Conservation (phyloP, 2,797 vertebrate species). For the Oreortyx pictus region DNA sequence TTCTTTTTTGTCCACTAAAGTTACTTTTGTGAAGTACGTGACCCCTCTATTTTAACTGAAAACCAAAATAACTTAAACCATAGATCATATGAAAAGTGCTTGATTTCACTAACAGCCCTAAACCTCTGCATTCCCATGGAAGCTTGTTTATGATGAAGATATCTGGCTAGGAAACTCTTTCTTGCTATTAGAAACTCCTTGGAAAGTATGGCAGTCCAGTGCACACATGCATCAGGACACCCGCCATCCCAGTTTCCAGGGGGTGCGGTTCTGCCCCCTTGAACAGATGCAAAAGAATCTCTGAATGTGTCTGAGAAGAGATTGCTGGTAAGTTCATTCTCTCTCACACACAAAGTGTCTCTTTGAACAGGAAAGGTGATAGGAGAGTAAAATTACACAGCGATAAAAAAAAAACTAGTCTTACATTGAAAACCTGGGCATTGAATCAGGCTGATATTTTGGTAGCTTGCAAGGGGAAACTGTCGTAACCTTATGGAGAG, state of each 20-base stretch:
- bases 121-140: not conserved
- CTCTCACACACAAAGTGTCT: not conserved
- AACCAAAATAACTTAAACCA: not conserved
- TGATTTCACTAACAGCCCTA: not conserved
- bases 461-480: not conserved
- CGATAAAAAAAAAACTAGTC: not conserved
- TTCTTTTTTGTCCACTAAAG: not conserved
- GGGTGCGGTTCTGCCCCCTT: not conserved
- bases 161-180: not conserved
- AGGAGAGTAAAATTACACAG: not conserved
- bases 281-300: rapidly evolving
- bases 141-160: not conserved
- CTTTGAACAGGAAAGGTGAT: not conserved
- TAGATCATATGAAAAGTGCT: not conserved
- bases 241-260: not conserved
- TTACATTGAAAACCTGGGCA: not conserved
- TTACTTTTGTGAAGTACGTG: not conserved
- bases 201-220: not conserved
- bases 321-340: not conserved
- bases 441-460: not conserved
- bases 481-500: not conserved
- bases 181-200: not conserved
- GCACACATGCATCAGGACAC: not conserved
- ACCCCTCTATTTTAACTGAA: not conserved
- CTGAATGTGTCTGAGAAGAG: not conserved